Base-by-base conservation (phyloP, 2,888 invertebrate species). In the Watsonalla binaria region DNA sequence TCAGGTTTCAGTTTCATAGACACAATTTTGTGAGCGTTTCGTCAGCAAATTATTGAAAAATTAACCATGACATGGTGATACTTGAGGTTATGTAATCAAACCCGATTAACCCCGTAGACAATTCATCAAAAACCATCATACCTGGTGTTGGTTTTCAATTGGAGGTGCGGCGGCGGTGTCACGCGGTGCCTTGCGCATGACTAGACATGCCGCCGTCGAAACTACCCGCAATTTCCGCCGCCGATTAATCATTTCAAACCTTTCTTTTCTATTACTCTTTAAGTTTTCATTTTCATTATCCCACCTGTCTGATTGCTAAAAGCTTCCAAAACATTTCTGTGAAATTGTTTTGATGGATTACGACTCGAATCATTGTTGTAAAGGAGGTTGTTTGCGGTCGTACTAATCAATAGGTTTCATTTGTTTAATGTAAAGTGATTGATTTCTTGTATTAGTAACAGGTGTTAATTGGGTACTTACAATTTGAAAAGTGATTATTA, bases 231-330 rank as follows among this genome's bases (percentile, higher is more conserved):
- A 81, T 84, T 86, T 83, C 82, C 81, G 75, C 54, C 58, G 55
- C 60, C 78, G 65, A 88, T 88, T 86, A 86, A 88, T 89, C 86
- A 87, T 85, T 84, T 78, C 65, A 58, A 67, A 65, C 68, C 73
- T 72, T 77, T 73, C 76, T 73, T 79, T 78, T 72, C 76, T 63
- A 67, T 67, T 65, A 76, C 76, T 65, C 61, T 71, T 70, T 72
- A 70, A 73, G 66, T 72, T 76, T 77, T 74, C 76, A 76, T 76
- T 80, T 82, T 77, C 78, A 78, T 79, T 77, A 73, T 67, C 66
- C 64, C 42, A 42, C 59, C 64, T 69, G 60, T 70, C 71, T 72
- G 66, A 73, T 69, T 72, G 74, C 68, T 72, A 66, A 74, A 74
- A 74, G 67, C 67, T 70, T 68, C 69, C 68, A 65, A 57, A 62